Conservation (phyloP, 2,113 vertebrate genomes). For the Phalacrocorax carbo region DNA sequence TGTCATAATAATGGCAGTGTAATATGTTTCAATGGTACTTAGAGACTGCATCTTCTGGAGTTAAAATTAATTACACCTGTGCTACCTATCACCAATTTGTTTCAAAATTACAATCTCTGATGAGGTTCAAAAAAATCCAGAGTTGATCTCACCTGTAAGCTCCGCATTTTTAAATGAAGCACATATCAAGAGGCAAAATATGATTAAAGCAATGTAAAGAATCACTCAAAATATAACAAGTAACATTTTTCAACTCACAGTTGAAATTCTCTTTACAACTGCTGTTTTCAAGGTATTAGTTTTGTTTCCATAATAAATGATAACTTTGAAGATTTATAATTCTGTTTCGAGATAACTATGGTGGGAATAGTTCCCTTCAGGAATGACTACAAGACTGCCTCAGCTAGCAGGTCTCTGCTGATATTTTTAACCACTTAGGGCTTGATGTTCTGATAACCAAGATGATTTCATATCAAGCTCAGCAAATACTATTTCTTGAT, state of each 20-base stretch:
- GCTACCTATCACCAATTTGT: neutral
- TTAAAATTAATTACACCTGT: constrained; percentile 41
- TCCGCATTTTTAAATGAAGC: neutral
- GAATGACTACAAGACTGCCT: neutral
- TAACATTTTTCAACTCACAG: neutral
- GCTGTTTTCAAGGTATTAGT: neutral
- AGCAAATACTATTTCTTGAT: neutral
- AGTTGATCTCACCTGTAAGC: neutral
- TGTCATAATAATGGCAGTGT: constrained; percentile 39
- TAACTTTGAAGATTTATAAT: neutral
- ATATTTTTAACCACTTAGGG: neutral
- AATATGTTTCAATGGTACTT: constrained; percentile 12
- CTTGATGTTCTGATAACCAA: neutral
- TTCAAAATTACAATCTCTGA: neutral
- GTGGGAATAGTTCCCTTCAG: neutral
- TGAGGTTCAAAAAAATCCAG: neutral
- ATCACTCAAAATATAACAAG: neutral
- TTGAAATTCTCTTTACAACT: neutral
- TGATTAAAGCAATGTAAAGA: neutral
- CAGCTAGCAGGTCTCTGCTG: neutral
- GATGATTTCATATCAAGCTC: neutral
- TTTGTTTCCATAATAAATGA: neutral
- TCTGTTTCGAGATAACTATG: neutral
- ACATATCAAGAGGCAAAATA: neutral
- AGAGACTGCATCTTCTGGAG: neutral